Base-by-base conservation (phyloP, 2,797 vertebrate genomes). In the Melanotaenia pygmaea region DNA sequence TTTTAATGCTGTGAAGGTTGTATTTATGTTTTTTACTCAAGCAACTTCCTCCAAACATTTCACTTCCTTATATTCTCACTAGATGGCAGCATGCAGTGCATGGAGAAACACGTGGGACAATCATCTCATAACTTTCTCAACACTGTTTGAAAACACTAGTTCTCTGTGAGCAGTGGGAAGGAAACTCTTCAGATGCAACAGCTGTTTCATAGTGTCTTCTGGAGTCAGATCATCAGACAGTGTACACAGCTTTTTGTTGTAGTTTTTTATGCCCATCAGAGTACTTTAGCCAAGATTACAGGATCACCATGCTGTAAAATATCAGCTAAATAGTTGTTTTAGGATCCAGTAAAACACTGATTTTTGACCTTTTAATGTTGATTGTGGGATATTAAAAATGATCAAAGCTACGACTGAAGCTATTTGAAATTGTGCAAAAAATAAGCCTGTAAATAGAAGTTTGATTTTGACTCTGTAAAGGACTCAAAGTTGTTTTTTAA, bases 11-110 rank as follows among this genome's bases (percentile, higher is more conserved):
- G 38, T 53, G 6, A 5, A 24, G 32, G 18, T 9, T 56, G 9
- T 26, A 26, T 22, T 20, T 20, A 10, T 16, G 8, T 38, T n/a
- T 45, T 71, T 40, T 0, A 32, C 0, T 28, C 1, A 24, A 20
- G 8, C 28, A 47, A 56, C 59, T 69, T 72, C 69, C 63, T 62
- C 61, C 4, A 73, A 6, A 26, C n/a, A 18, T 11, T 26, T 53
- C 43, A 10, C 16, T 28, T 59, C 58, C 13, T 12, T 10, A 0
- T 53, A 63, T 14, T 10, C 18, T 67, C 79, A 66, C 37, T 61
- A 78, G 86, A 61, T 82, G 85, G 71, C 74, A 80, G 84, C 74
- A 61, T 30, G 38, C 32, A 16, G 51, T 1, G 1, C 11, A 57
- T 30, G 20, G 50, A 64, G 24, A 51, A 20, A 35, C 16, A 54